Percentiles rank a stretch among this genome's conserved stretches.
Conservation (phyloP, 2,113 vertebrate species). For the Labeo catla region DNA sequence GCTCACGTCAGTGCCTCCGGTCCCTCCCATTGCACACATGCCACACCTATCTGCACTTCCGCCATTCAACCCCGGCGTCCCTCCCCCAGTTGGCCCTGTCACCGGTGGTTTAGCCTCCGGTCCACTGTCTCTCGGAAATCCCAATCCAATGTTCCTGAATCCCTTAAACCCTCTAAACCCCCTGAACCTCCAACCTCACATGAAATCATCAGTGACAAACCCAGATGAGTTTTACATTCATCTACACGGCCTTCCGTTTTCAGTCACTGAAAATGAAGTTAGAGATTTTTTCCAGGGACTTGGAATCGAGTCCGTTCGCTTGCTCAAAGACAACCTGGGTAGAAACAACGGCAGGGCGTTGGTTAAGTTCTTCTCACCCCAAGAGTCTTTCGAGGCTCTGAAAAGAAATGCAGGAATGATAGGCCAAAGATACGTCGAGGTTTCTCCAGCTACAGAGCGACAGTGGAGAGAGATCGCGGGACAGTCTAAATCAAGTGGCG, state of each 20-base stretch:
- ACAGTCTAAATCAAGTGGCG: conserved; percentile 73
- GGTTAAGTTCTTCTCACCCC: conserved; percentile 93
- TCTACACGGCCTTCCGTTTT: conserved; percentile 93
- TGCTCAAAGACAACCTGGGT: conserved; percentile 89
- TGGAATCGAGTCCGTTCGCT: conserved; percentile 85
- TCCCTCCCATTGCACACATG: conserved; percentile 90
- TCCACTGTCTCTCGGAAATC: conserved; percentile 83
- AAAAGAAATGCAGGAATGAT: conserved; percentile 92
- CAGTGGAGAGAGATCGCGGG: conserved; percentile 88
- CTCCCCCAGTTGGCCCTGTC: conserved; percentile 86
- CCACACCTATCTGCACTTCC: conserved; percentile 88
- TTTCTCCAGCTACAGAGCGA: conserved; percentile 90
- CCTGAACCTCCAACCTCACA: conserved; percentile 87
- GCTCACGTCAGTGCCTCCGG: conserved; percentile 86
- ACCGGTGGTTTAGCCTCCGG: conserved; percentile 87
- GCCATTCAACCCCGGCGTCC: conserved; percentile 86
- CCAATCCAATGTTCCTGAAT: conserved; percentile 92
- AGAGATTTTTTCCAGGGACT: conserved; percentile 95
- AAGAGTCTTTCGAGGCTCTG: conserved; percentile 95
- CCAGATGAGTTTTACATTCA: conserved; percentile 91
- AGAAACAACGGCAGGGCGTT: conserved; percentile 91
- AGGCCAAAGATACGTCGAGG: conserved; percentile 94
- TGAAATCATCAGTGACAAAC: conserved; percentile 87
- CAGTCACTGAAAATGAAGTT: conserved; percentile 88
- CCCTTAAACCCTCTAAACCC: conserved; percentile 87